Evolutionary conservation across 2,113 vertebrate species (phyloP), one percentile per base, ranked within the genome.

Genomic region (Coptodon rendalli): DNA sequence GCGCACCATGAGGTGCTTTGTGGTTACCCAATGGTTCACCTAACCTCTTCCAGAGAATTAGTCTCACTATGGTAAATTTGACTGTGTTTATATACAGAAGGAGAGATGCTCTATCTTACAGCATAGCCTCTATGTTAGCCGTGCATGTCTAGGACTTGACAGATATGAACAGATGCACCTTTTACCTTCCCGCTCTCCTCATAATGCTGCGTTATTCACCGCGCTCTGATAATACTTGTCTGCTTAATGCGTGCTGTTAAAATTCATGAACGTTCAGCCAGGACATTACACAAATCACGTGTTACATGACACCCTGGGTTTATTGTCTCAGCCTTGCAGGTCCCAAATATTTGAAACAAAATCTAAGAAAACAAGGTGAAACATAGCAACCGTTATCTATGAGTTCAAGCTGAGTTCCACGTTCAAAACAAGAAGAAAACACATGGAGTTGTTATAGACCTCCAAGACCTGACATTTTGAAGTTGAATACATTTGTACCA

Each of bases 401-500:
- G 82, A 84, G 84, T 57, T 89, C 81, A 87, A 83, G 53, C 59
- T 52, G 9, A 57, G 59, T 81, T 85, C 79, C 66, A 31, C 43
- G 7, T 81, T 50, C 66, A 87, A 89, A 93, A 87, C 90, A 76
- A 86, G 71, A 80, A 14, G 9, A 81, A 86, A 88, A 66, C 86
- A 82, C 80, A 29, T 9, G 10, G 80, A 10, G 85, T 84, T 84
- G 76, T 80, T 34, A 86, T 2, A 38, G 43, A 81, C 79, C 82
- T 66, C 81, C 80, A 43, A 87, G 83, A 81, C 54, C 81, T 73
- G 81, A 90, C 90, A 9, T 86, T 89, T 82, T 80, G 45, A 91
- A 89, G 87, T 82, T 48, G 22, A 94, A 95, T 94, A 92, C 93
- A 90, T 95, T 95, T 95, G 93, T 94, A 93, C 88, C 91, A 87